These are phyloP conservation scores for Dicentrarchus labrax DNA, from an alignment of 2,113 vertebrate genomes.

Conservation along the genomic window DNA sequence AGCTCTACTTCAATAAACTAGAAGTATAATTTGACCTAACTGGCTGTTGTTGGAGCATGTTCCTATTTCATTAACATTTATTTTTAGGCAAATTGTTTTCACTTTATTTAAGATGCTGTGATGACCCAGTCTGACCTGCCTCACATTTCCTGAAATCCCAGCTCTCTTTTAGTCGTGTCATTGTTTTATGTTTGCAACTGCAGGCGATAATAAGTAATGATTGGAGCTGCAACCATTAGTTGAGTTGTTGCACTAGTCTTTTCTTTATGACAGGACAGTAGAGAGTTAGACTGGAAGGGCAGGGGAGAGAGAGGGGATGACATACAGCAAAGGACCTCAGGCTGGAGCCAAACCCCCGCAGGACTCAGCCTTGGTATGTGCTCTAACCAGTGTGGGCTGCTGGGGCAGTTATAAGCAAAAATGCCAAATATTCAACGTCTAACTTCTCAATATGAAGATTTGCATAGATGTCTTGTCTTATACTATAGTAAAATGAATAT, in stretches of 20 bases:
- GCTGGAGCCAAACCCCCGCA: no score
- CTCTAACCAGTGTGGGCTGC: no score
- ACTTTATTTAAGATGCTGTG: not conserved
- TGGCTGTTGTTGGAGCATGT: not conserved
- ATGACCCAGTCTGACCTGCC: not conserved
- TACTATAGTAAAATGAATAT: not conserved
- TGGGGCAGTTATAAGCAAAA: not conserved
- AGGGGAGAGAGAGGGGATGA: no score
- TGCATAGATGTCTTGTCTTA: not conserved
- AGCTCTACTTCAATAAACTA: not conserved
- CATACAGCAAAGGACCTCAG: no score
- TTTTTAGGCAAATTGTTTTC: not conserved
- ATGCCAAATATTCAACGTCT: not conserved
- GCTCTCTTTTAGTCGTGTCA: no score
- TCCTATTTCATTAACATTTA: not conserved
- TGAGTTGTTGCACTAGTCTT: no score
- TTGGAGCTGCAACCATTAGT: not conserved
- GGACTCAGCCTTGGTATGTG: no score
- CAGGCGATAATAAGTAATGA: not conserved
- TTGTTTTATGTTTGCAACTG: not conserved
- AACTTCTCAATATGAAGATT: not conserved
- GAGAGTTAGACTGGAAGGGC: no score
- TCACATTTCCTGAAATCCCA: no score
- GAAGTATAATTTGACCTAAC: not conserved
- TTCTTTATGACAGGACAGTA: no score